Evolutionary conservation across 1,140 invertebrate species (phyloP).

Genomic region (Periplaneta americana): DNA sequence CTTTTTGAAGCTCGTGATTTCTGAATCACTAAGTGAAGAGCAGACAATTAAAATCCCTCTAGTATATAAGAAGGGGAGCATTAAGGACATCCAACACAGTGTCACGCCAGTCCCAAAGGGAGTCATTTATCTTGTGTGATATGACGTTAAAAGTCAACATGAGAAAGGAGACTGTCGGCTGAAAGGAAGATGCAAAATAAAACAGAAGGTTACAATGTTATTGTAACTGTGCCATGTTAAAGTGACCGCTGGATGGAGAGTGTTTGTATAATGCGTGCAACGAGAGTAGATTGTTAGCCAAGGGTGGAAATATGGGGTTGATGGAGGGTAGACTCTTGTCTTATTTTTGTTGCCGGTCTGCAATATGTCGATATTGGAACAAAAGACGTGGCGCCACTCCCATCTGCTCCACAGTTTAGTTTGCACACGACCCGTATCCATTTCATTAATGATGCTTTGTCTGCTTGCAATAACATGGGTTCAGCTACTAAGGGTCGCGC

Average conservation of each 20-base stretch:
- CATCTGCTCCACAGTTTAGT: neutral
- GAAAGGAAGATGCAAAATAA: neutral
- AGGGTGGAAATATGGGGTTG: too few species aligned
- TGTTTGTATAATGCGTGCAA: neutral
- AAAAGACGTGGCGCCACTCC: neutral
- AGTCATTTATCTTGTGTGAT: neutral
- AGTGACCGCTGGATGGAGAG: neutral
- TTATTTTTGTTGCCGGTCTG: neutral
- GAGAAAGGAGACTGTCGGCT: too few species aligned
- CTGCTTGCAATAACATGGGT: too few species aligned
- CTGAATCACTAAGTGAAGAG: too few species aligned
- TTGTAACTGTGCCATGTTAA: too few species aligned
- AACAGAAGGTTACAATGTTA: neutral
- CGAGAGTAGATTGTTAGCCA: too few species aligned
- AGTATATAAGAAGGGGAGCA: too few species aligned
- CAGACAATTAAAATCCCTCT: too few species aligned
- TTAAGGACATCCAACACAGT: too few species aligned
- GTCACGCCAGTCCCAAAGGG: neutral
- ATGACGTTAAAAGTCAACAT: neutral
- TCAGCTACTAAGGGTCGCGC: too few species aligned
- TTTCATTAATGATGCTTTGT: neutral
- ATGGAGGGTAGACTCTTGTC: too few species aligned
- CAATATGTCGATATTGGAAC: neutral
- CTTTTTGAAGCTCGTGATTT: too few species aligned
- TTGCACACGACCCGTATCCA: neutral